Evolutionary conservation across 2,888 invertebrate genomes (phyloP).

Genomic region (Drosophila infuscata): DNA sequence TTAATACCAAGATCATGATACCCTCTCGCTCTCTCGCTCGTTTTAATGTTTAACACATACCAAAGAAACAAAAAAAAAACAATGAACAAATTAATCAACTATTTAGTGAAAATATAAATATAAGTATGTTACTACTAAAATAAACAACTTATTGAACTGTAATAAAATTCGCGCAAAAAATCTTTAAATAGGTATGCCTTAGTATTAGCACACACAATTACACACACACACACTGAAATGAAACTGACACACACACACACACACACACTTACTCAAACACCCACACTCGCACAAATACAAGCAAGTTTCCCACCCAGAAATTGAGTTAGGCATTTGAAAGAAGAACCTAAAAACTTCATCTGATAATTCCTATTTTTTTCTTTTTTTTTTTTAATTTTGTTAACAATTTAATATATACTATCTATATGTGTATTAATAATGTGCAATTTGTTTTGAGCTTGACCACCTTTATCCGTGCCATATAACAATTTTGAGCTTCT

Average conservation of each 20-base stretch:
- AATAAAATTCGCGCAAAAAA: constrained; percentile 73
- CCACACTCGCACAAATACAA: constrained; percentile 12
- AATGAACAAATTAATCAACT: constrained; percentile 27
- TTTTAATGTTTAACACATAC: constrained; percentile 46
- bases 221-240: constrained; percentile 21
- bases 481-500: constrained; percentile 21
- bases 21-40: constrained; percentile 57
- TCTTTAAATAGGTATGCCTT: constrained; percentile 82
- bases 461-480: constrained; percentile 19
- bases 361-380: background rate
- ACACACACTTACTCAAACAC: constrained; percentile 12
- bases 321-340: constrained; percentile 5
- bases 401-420: background rate
- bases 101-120: constrained; percentile 27
- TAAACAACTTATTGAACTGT: constrained; percentile 55
- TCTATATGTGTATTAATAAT: background rate
- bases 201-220: constrained; percentile 42
- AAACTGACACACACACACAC: constrained; percentile 9
- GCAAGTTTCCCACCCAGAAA: constrained; percentile 9
- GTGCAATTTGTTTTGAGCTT: constrained; percentile 15
- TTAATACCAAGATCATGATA: constrained; percentile 45
- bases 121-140: constrained; percentile 32
- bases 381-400: constrained; percentile 7
- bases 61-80: constrained; percentile 14
- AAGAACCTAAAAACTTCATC: background rate